Evolutionary conservation across 2,888 invertebrate genomes (phyloP).

Genomic region (Idaea dimidiata): DNA sequence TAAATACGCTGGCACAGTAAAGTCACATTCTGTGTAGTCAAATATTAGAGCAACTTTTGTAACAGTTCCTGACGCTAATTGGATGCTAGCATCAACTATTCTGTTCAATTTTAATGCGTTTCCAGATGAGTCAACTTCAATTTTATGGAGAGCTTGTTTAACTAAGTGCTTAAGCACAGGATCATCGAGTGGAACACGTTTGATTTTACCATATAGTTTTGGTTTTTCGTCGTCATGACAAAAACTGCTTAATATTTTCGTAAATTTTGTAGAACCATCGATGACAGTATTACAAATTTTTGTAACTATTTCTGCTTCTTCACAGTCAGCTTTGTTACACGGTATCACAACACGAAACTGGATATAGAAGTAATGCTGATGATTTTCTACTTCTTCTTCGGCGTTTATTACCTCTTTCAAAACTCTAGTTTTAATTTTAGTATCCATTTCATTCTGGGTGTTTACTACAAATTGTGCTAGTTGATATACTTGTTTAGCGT

Average conservation of each 20-base stretch:
- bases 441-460: slow-evolving; percentile 58
- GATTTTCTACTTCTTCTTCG: slow-evolving; percentile 56
- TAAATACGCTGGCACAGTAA: slow-evolving; percentile 36
- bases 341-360: slow-evolving; percentile 53
- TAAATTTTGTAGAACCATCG: slow-evolving; percentile 57
- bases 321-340: slow-evolving; percentile 50
- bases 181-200: slow-evolving; percentile 45
- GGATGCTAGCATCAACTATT: slow-evolving; percentile 50
- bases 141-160: slow-evolving; percentile 48
- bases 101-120: slow-evolving; percentile 50
- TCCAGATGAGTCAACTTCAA: slow-evolving; percentile 47
- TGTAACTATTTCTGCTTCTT: slow-evolving; percentile 45
- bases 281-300: slow-evolving; percentile 80
- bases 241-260: slow-evolving; percentile 71
- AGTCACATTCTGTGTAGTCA: slow-evolving; percentile 54
- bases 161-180: slow-evolving; percentile 44
- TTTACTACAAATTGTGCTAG: slow-evolving; percentile 55
- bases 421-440: slow-evolving; percentile 46
- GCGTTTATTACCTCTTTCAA: slow-evolving; percentile 54
- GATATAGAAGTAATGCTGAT: slow-evolving; percentile 53
- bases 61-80: slow-evolving; percentile 46
- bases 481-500: slow-evolving; percentile 50
- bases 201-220: slow-evolving; percentile 32
- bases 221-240: slow-evolving; percentile 62
- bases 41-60: slow-evolving; percentile 52